Evolutionary conservation across 2,888 invertebrate genomes (phyloP).

Genomic region (Drosophila stalkeri): DNA sequence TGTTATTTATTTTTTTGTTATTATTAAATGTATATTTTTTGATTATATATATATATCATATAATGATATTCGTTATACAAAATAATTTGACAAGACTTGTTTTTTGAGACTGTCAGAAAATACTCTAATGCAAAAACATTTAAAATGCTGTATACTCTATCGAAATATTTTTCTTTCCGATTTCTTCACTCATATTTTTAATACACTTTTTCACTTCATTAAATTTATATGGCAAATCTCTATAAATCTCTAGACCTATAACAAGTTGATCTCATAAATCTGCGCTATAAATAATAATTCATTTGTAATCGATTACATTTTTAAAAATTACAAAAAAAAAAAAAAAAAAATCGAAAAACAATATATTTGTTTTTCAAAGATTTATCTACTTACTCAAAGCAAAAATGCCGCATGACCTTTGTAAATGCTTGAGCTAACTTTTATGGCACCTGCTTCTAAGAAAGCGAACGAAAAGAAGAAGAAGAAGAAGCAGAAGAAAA

Average conservation of each 20-base stretch:
- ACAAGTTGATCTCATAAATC: background rate
- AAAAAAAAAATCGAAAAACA: background rate
- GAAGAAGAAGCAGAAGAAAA: background rate
- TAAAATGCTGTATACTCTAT: too few relatives aligned
- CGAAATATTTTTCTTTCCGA: background rate
- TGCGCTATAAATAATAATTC: slow-evolving; percentile 6
- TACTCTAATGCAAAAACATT: too few relatives aligned
- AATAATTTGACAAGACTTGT: too few relatives aligned
- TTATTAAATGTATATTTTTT: too few relatives aligned
- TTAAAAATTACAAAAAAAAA: background rate
- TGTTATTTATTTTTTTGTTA: too few relatives aligned
- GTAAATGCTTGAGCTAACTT: slow-evolving; percentile 10
- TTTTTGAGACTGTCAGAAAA: too few relatives aligned
- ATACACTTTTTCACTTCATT: background rate
- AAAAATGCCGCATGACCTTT: slow-evolving; percentile 15
- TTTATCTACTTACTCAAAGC: slow-evolving; percentile 10
- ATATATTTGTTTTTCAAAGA: background rate
- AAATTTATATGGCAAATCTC: background rate
- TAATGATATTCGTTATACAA: too few relatives aligned
- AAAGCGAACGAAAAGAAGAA: background rate
- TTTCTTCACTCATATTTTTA: background rate
- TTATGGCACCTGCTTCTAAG: slow-evolving; percentile 46
- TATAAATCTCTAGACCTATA: background rate
- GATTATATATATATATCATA: too few relatives aligned
- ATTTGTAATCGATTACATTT: slow-evolving; percentile 4